A percentile compares a stretch with the other conserved stretches of the same genome.
Evolutionary conservation across 2,113 vertebrate species (phyloP).

Genomic region (zebrafish (Danio rerio)): GRCz12tu NC_133196.1:18799001-18799500

Average conservation of each 20-base stretch:
- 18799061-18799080: constrained; percentile 68
- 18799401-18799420: constrained; percentile 3
- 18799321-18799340: constrained; percentile 4
- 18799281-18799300: constrained; percentile 37
- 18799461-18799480: background rate
- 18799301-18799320: constrained; percentile 34
- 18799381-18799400: background rate
- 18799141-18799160: constrained; percentile 64
- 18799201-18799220: constrained; percentile 64
- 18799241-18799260: constrained; percentile 73
- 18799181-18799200: constrained; percentile 75
- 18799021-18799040: constrained; percentile 59
- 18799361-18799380: constrained; percentile 18
- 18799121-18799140: constrained; percentile 64
- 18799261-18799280: constrained; percentile 53
- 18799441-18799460: constrained; percentile 2
- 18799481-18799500: too few species aligned
- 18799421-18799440: background rate
- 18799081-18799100: constrained; percentile 76
- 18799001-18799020: constrained; percentile 54
- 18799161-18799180: constrained; percentile 68
- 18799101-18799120: constrained; percentile 76
- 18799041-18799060: constrained; percentile 62
- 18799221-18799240: constrained; percentile 73
- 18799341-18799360: constrained; percentile 14